phyloP scores from a whole-genome alignment of 2,113 vertebrate species.

The Nymphicus hollandicus region DNA sequence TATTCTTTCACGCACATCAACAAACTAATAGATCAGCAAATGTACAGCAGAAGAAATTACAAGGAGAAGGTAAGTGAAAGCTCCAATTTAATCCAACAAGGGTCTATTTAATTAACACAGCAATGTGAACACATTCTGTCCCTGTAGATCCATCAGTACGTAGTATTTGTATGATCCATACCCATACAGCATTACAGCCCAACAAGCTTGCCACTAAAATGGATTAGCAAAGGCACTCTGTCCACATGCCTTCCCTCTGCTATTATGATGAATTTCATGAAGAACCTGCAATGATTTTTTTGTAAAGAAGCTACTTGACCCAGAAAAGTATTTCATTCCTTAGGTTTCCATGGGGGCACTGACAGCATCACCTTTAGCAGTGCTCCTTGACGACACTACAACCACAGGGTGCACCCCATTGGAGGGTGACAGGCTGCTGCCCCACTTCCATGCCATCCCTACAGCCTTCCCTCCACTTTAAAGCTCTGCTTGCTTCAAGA shows the following conservation, averaged over 20 bases:
- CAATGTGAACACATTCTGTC: background rate
- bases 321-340: background rate
- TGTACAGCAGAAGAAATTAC: background rate
- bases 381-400: background rate
- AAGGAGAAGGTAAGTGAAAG: constrained; percentile 19
- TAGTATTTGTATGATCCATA: background rate
- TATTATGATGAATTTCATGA: background rate
- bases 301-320: background rate
- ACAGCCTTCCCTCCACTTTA: background rate
- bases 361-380: background rate
- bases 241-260: background rate
- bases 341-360: background rate
- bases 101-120: background rate
- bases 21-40: background rate
- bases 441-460: background rate
- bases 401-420: rapidly evolving
- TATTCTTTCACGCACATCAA: constrained; percentile 31
- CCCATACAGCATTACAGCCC: background rate
- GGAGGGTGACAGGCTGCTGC: background rate
- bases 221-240: background rate
- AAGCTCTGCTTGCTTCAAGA: background rate
- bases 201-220: background rate
- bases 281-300: background rate
- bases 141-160: background rate
- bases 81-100: background rate